Evolutionary conservation across 2,888 invertebrate genomes (phyloP), one percentile per base, ranked within the genome.

Genomic region (Drosophila pullipes): DNA sequence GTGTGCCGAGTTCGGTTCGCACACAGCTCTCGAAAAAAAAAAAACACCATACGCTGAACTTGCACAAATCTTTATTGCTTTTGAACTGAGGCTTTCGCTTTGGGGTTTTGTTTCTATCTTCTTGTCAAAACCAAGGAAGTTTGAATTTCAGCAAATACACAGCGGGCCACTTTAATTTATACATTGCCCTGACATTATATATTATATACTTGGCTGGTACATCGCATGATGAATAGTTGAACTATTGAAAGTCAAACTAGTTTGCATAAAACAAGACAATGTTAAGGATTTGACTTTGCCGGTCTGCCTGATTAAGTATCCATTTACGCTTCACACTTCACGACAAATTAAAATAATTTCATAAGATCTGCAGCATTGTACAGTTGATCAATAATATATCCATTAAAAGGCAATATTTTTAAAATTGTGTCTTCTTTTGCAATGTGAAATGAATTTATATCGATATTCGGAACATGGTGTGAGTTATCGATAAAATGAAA

Each of bases 41-140:
- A 25, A 28, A 35, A 54, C 16, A 61, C 53, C 67, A 76, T 78
- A 76, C 69, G 83, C 86, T 82, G 89, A 83, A 80, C 76, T 77
- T 80, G 78, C 86, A 78, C 61, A 87, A 89, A 88, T 83, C 74
- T 80, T 85, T 83, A 80, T 83, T 81, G 79, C 76, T 74, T 82
- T 68, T 57, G n/a, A 78, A 68, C 74, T 73, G 57, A 58, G 78
- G 76, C 70, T 74, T 61, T 68, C 28, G 37, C 63, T 65, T 71
- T 68, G 74, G 74, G 62, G 60, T 35, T 53, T 44, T 25, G 39
- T 55, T 60, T 16, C 58, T 50, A 54, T 69, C 33, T 53, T 44
- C 60, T 78, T 67, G 52, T 73, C 49, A 55, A 55, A 22, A 37
- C 37, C 33, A 57, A 50, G 53, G 59, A 55, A 69, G 47, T 63